Evolutionary conservation across 2,888 invertebrate species (phyloP).

Genomic region (Gymnosoma rotundatum): DNA sequence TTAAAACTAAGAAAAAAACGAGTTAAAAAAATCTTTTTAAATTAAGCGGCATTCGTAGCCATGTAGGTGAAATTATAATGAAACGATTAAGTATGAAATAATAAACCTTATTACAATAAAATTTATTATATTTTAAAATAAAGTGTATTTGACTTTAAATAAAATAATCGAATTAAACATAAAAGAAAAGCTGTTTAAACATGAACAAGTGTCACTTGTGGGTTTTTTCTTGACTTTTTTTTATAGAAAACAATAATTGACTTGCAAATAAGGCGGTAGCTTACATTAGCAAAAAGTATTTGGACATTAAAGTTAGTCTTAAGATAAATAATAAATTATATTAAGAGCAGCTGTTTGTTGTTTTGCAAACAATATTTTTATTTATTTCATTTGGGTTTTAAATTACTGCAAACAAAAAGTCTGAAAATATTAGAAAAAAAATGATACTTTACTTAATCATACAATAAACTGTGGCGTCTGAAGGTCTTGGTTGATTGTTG

Average conservation of each 20-base stretch:
- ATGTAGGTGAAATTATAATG: slow-evolving; percentile 63
- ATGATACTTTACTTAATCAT: slow-evolving; percentile 20
- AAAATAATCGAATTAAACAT: slow-evolving; percentile 19
- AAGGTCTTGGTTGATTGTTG: slow-evolving; percentile 62
- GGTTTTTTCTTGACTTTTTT: slow-evolving; percentile 31
- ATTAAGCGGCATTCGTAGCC: slow-evolving; percentile 15
- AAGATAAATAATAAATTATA: slow-evolving; percentile 52
- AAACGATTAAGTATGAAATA: slow-evolving; percentile 43
- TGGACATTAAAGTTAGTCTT: background rate
- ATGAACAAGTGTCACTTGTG: slow-evolving; percentile 65
- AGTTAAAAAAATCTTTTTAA: background rate
- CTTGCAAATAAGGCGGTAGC: slow-evolving; percentile 42
- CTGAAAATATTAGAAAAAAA: background rate
- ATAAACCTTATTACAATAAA: slow-evolving; percentile 44
- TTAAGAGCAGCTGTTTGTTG: slow-evolving; percentile 65
- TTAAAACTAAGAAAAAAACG: slow-evolving; percentile 10
- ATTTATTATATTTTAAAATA: background rate
- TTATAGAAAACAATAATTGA: background rate
- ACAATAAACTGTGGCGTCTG: slow-evolving; percentile 66
- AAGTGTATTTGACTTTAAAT: slow-evolving; percentile 31
- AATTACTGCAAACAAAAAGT: background rate
- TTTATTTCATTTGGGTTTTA: background rate
- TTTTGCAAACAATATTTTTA: slow-evolving; percentile 9
- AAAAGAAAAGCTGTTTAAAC: slow-evolving; percentile 41
- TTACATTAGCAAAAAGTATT: slow-evolving; percentile 31